A percentile compares a stretch with the other conserved stretches of the same genome.
phyloP scores from a whole-genome alignment of 2,113 vertebrate species.

The Notothenia rossii region DNA sequence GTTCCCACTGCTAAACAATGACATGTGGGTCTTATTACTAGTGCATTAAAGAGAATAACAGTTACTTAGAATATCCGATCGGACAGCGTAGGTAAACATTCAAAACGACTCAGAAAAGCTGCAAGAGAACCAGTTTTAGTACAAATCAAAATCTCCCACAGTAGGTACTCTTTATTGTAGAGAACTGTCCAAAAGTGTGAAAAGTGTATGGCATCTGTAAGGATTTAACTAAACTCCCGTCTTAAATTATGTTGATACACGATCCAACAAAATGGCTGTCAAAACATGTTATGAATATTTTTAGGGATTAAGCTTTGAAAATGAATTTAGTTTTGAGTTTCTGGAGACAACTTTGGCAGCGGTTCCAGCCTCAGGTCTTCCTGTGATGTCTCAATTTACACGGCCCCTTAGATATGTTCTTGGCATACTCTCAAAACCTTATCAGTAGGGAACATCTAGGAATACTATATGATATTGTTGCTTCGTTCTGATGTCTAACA shows the following conservation, averaged over 20 bases:
- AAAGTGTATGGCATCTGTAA: neutral
- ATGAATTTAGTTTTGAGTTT: neutral
- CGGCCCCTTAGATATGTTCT: neutral
- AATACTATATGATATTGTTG: neutral
- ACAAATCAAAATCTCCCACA: too few relatives aligned
- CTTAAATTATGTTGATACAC: too few relatives aligned
- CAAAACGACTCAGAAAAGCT: neutral
- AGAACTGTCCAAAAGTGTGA: too few relatives aligned
- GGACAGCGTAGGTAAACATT: neutral
- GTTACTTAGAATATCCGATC: neutral
- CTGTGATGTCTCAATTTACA: neutral
- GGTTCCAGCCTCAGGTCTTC: neutral
- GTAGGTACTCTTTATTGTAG: too few relatives aligned
- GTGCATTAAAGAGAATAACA: neutral
- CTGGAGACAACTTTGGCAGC: constrained; percentile 3
- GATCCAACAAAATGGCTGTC: neutral
- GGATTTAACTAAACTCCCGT: neutral
- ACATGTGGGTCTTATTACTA: neutral
- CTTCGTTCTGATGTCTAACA: neutral
- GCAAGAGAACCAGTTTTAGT: neutral
- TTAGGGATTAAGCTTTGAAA: neutral
- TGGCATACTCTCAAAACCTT: neutral
- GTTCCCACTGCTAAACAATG: constrained; percentile 32
- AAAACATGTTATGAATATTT: neutral
- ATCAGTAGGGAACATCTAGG: neutral